These are phyloP conservation scores for Acanthopleura granulata DNA, from an alignment of 2,888 invertebrate species.

Conservation along the genomic window DNA sequence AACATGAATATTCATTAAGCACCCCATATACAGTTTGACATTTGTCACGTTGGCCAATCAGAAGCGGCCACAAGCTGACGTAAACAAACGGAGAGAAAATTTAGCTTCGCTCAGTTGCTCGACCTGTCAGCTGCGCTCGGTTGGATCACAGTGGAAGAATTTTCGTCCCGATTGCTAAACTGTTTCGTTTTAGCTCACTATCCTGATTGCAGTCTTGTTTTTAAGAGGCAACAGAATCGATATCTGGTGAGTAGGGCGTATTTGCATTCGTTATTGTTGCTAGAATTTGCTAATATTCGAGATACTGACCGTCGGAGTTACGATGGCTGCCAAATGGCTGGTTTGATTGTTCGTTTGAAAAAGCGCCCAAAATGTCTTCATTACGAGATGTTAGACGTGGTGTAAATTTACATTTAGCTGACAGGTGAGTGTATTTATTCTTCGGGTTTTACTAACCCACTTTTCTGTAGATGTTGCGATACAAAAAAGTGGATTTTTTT, in stretches of 20 bases:
- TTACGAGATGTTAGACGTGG: too few species aligned
- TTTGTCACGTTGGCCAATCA: not conserved
- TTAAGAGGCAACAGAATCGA: slow-evolving; percentile 6
- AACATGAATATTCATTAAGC: not conserved
- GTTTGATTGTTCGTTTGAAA: not conserved
- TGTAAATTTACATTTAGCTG: too few species aligned
- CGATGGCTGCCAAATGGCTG: slow-evolving; percentile 2
- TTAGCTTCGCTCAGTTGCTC: slow-evolving; percentile 5
- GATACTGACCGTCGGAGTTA: too few species aligned
- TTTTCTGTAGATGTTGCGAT: too few species aligned
- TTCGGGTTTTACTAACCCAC: too few species aligned
- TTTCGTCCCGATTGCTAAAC: not conserved
- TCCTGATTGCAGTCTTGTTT: slow-evolving; percentile 8
- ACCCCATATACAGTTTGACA: not conserved
- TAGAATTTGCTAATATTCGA: too few species aligned
- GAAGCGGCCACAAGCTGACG: not conserved
- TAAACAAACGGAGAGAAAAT: slow-evolving; percentile 4
- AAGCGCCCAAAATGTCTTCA: not conserved
- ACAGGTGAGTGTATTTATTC: too few species aligned
- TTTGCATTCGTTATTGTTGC: too few species aligned
- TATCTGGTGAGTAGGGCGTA: not conserved
- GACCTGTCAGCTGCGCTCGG: not conserved
- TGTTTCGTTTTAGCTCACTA: not conserved
- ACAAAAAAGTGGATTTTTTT: too few species aligned
- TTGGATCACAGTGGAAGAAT: slow-evolving; percentile 10